These are phyloP conservation scores for Eurois occulta DNA, from an alignment of 2,888 invertebrate genomes.

Conservation along the genomic window DNA sequence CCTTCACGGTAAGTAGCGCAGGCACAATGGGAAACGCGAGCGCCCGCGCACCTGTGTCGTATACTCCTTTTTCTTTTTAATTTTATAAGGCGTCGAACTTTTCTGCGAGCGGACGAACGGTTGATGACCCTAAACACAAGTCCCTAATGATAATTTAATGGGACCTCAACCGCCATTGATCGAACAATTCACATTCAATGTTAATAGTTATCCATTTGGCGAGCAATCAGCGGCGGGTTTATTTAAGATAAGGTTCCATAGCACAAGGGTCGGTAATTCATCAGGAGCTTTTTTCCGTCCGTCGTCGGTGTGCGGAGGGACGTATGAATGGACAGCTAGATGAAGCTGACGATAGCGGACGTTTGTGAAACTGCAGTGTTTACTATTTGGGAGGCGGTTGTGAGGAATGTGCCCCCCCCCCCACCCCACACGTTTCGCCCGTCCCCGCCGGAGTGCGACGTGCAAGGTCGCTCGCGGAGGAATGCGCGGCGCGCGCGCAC, in stretches of 20 bases:
- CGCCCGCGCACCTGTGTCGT: slow-evolving; percentile 87
- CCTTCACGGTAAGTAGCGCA: slow-evolving; percentile 75
- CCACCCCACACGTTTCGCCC: background rate
- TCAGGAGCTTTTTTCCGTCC: slow-evolving; percentile 68
- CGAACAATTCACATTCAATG: slow-evolving; percentile 71
- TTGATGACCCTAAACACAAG: slow-evolving; percentile 80
- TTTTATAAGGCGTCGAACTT: slow-evolving; percentile 82
- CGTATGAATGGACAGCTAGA: slow-evolving; percentile 77
- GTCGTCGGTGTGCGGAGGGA: slow-evolving; percentile 68
- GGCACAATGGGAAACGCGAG: slow-evolving; percentile 84
- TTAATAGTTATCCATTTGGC: slow-evolving; percentile 68
- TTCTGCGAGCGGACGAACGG: slow-evolving; percentile 80
- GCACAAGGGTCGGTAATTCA: slow-evolving; percentile 73
- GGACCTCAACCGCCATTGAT: slow-evolving; percentile 57
- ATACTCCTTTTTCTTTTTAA: slow-evolving; percentile 79
- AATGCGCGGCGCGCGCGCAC: slow-evolving; percentile 70
- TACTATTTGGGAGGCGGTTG: slow-evolving; percentile 65
- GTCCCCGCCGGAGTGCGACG: slow-evolving; percentile 51
- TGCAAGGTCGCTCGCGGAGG: slow-evolving; percentile 77
- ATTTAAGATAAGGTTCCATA: slow-evolving; percentile 58
- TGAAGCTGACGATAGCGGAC: slow-evolving; percentile 67
- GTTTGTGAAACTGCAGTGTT: slow-evolving; percentile 67
- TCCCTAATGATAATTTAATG: slow-evolving; percentile 72
- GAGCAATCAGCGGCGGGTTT: slow-evolving; percentile 61
- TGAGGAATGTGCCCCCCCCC: slow-evolving; percentile 72